Evolutionary conservation across 2,888 invertebrate genomes (phyloP).

Genomic region (Lucinisca nassula): DNA sequence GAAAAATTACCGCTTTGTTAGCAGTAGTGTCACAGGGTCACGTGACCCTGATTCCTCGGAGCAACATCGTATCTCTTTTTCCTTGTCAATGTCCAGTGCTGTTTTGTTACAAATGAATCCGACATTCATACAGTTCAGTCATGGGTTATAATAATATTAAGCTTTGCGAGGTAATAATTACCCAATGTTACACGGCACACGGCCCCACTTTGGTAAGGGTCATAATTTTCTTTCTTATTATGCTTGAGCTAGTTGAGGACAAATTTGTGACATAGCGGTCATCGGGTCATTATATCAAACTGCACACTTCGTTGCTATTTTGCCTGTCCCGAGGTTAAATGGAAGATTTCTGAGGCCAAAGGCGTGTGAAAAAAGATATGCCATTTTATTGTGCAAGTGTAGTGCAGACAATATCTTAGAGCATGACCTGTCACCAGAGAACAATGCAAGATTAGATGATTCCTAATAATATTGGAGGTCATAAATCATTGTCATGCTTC

Average conservation of each 20-base stretch:
- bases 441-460: conserved; percentile 52
- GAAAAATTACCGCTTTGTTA: conserved; percentile 58
- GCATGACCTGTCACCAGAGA: conserved; percentile 47
- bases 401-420: conserved; percentile 9
- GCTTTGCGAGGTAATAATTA: conserved; percentile 60
- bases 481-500: conserved; percentile 68
- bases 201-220: background rate
- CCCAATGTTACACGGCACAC: conserved; percentile 21
- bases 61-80: conserved; percentile 23
- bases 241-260: conserved; percentile 53
- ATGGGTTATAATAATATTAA: conserved; percentile 59
- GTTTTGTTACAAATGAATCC: conserved; percentile 45
- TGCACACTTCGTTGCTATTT: conserved; percentile 64
- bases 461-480: conserved; percentile 53
- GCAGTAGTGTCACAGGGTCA: conserved; percentile 40
- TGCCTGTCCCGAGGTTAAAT: conserved; percentile 53
- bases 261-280: conserved; percentile 66
- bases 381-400: conserved; percentile 51
- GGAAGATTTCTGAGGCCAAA: conserved; percentile 30
- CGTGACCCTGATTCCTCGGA: conserved; percentile 67
- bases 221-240: conserved; percentile 68
- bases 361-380: conserved; percentile 28
- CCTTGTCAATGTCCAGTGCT: conserved; percentile 63
- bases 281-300: conserved; percentile 47
- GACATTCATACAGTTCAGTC: conserved; percentile 31